phyloP scores from a whole-genome alignment of 2,797 vertebrate genomes.

The Spinus pinus region DNA sequence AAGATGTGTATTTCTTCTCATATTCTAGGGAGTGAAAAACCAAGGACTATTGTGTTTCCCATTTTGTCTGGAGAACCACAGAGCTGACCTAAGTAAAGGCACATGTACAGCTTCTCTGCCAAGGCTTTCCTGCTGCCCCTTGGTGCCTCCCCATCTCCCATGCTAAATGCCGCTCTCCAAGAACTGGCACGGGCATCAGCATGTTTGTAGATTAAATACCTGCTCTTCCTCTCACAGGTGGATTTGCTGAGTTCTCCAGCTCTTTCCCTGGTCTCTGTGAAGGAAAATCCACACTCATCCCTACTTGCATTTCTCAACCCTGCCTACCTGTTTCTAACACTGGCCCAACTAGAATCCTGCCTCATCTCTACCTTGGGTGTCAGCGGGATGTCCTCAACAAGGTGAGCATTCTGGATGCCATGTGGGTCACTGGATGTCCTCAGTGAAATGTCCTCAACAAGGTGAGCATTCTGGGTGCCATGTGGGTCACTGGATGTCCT shows the following conservation, averaged over 20 bases:
- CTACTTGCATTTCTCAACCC: conserved; percentile 89
- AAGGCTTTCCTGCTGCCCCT: not conserved
- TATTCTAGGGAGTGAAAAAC: not conserved
- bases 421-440: not conserved
- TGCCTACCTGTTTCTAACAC: conserved; percentile 84
- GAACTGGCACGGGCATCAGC: rapidly evolving
- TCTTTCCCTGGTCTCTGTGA: conserved; percentile 93
- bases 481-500: not conserved
- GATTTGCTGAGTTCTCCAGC: conserved; percentile 89
- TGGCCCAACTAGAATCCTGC: conserved; percentile 93
- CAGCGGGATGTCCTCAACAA: conserved; percentile 94
- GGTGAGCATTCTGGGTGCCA: conserved; percentile 71
- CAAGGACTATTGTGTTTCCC: not conserved
- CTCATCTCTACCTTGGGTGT: conserved; percentile 95
- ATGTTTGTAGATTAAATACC: not conserved
- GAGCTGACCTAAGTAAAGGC: not conserved
- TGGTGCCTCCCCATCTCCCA: not conserved
- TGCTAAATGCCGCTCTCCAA: not conserved
- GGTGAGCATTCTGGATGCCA: conserved; percentile 73
- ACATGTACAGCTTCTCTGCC: not conserved
- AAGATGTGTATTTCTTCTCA: not conserved
- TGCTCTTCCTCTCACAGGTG: conserved; percentile 77
- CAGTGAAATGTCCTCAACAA: conserved; percentile 94
- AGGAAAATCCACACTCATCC: conserved; percentile 87
- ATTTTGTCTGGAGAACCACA: not conserved